These are phyloP conservation scores for Eurytoma californica DNA, from an alignment of 2,888 invertebrate genomes.

Conservation along the genomic window DNA sequence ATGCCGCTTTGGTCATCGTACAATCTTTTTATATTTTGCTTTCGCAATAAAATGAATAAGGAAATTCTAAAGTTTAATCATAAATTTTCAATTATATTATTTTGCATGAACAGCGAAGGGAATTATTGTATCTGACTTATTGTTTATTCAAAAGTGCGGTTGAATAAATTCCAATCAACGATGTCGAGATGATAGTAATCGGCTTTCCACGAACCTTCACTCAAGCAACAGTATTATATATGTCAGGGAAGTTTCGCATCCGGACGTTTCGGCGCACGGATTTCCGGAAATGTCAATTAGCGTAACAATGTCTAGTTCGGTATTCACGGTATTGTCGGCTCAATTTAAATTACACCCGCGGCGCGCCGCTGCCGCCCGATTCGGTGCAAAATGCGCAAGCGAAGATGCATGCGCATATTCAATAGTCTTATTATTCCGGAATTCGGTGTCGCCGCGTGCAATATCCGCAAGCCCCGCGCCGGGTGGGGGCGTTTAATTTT, in stretches of 20 bases:
- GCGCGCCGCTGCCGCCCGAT: background rate
- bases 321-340: conserved; percentile 17
- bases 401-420: background rate
- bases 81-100: no score
- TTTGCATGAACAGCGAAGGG: no score
- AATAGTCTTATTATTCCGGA: background rate
- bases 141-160: no score
- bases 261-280: conserved; percentile 21
- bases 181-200: background rate
- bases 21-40: background rate
- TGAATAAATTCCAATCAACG: no score
- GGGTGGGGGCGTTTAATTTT: background rate
- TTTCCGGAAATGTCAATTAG: conserved; percentile 47
- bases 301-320: conserved; percentile 27
- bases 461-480: background rate
- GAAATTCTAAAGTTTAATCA: no score
- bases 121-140: no score
- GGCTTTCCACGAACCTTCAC: background rate
- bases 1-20: background rate
- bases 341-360: conserved; percentile 34
- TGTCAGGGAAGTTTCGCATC: conserved; percentile 26
- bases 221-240: conserved; percentile 12
- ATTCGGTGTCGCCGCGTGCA: background rate
- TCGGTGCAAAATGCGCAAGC: background rate
- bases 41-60: background rate